A percentile compares a stretch with the other conserved stretches of the same genome.
These are phyloP conservation scores for Remorina albescens DNA, from an alignment of 2,797 vertebrate species.

Conservation along the genomic window DNA sequence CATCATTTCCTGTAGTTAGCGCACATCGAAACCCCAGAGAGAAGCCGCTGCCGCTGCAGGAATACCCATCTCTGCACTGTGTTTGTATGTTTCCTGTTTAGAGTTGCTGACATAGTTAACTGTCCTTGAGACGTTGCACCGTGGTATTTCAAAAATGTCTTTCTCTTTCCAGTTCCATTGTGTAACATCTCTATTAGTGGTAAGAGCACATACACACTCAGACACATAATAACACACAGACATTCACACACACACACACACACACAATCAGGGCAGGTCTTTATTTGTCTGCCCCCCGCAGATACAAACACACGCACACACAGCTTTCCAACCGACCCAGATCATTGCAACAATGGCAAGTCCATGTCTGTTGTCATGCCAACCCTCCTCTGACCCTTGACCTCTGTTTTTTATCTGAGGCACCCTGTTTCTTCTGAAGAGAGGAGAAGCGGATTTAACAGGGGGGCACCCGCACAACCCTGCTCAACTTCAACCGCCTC, in stretches of 20 bases:
- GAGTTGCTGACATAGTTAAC: slow-evolving; percentile 29
- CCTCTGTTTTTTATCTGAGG: slow-evolving; percentile 59
- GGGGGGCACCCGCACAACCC: slow-evolving; percentile 19
- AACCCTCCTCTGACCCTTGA: slow-evolving; percentile 66
- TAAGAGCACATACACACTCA: slow-evolving; percentile 16
- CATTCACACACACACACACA: slow-evolving; percentile 20
- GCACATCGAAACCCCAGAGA: slow-evolving; percentile 60
- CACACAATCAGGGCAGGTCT: slow-evolving; percentile 4
- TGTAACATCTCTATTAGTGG: slow-evolving; percentile 41
- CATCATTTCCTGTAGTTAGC: slow-evolving; percentile 60
- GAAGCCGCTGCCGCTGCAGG: slow-evolving; percentile 44
- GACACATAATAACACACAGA: slow-evolving; percentile 13
- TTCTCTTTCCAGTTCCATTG: slow-evolving; percentile 53
- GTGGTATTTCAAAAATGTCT: slow-evolving; percentile 68
- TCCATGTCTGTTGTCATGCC: slow-evolving; percentile 68
- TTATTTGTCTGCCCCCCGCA: slow-evolving; percentile 22
- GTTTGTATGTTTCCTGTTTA: slow-evolving; percentile 61
- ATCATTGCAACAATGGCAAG: slow-evolving; percentile 68
- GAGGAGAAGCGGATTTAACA: slow-evolving; percentile 37
- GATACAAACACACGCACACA: slow-evolving; percentile 40
- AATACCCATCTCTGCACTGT: slow-evolving; percentile 15
- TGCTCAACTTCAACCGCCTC: slow-evolving; percentile 45
- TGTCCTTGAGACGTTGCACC: slow-evolving; percentile 56
- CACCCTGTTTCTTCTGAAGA: slow-evolving; percentile 46
- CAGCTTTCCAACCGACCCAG: slow-evolving; percentile 54